Conservation (phyloP, 2,113 vertebrate species). For the Nothoprocta perdicaria region DNA sequence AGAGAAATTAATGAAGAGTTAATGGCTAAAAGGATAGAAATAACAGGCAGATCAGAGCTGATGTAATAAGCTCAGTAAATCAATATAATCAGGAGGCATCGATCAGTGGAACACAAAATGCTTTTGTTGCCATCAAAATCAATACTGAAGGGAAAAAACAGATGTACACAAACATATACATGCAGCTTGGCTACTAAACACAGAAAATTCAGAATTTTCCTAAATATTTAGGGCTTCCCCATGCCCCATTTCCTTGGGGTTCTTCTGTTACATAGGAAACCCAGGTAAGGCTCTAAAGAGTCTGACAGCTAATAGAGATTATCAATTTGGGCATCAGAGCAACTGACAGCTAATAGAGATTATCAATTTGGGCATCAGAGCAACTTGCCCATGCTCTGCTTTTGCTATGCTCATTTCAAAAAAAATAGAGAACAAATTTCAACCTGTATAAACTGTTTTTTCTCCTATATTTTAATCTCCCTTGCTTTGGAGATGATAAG, state of each 20-base stretch:
- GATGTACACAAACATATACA: not conserved
- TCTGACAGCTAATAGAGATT: not conserved
- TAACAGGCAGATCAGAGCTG: slow-evolving; percentile 11
- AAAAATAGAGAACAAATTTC: not conserved
- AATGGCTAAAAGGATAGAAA: not conserved
- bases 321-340: not conserved
- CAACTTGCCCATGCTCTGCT: no score
- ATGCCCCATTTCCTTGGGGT: not conserved
- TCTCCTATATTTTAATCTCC: not conserved
- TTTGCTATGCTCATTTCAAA: not conserved
- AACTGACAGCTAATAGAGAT: not conserved
- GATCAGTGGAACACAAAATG: slow-evolving; percentile 74
- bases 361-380: not conserved
- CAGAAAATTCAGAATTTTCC: not conserved
- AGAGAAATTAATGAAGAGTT: slow-evolving; percentile 33
- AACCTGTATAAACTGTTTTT: not conserved
- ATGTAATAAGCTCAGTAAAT: not conserved
- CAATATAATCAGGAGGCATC: slow-evolving; percentile 51
- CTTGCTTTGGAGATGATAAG: not conserved
- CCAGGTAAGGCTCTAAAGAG: not conserved
- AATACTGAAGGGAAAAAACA: slow-evolving; percentile 47
- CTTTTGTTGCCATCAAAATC: slow-evolving; percentile 63
- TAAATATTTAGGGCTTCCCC: not conserved
- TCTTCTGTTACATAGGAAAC: not conserved
- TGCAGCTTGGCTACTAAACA: not conserved